These are phyloP conservation scores for Heterocephalus glaber DNA, from an alignment of 2,113 vertebrate species.

Conservation along the genomic window DNA sequence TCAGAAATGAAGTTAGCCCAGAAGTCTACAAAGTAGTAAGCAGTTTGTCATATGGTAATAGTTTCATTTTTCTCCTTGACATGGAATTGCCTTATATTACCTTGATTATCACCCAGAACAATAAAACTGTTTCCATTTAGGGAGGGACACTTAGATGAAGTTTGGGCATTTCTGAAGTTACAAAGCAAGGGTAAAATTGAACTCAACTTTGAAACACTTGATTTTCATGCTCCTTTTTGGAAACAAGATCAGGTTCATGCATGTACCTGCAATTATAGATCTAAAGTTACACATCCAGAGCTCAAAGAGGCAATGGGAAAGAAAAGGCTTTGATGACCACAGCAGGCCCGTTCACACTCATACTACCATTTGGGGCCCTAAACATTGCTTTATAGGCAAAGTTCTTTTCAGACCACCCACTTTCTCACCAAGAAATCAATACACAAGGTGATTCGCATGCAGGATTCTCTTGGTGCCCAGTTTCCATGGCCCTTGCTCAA, in stretches of 20 bases:
- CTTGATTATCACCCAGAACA: conserved; percentile 24
- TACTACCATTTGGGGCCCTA: neutral
- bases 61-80: neutral
- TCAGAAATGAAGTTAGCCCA: neutral
- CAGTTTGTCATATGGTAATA: neutral
- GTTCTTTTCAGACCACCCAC: conserved; percentile 6
- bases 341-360: neutral
- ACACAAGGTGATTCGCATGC: neutral
- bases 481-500: neutral
- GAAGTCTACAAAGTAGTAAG: neutral
- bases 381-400: neutral
- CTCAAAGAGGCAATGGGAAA: neutral
- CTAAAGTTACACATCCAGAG: neutral
- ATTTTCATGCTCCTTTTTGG: neutral
- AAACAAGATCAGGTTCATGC: neutral
- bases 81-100: neutral
- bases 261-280: neutral
- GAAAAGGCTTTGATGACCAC: neutral
- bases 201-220: neutral
- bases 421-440: neutral
- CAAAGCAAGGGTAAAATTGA: neutral
- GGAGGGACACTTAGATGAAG: neutral
- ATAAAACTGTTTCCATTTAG: neutral
- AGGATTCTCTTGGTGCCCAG: neutral
- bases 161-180: neutral